Evolutionary conservation across 1,140 invertebrate genomes (phyloP).

Genomic region (Myzus persicae): DNA sequence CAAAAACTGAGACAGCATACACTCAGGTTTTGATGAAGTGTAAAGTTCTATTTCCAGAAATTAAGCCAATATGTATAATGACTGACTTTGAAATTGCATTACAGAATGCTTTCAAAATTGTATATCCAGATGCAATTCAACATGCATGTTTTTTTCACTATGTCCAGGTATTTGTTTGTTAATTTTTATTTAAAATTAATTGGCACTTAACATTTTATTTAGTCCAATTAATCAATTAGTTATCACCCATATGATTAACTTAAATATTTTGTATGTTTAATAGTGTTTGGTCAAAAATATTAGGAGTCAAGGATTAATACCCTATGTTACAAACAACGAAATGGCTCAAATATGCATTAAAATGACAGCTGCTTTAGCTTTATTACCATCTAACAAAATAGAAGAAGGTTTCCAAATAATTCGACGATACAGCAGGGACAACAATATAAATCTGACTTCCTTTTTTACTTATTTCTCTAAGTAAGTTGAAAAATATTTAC

Average conservation of each 20-base stretch:
- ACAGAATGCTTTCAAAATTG: background rate
- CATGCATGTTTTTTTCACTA: background rate
- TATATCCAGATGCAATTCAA: background rate
- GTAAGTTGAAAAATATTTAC: background rate
- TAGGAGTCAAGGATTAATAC: background rate
- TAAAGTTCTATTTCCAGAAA: background rate
- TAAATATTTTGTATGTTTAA: background rate
- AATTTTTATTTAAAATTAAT: background rate
- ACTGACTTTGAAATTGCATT: background rate
- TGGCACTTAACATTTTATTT: too few species aligned
- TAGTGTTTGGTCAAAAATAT: constrained; percentile 6
- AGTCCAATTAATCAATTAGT: too few species aligned
- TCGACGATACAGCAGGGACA: background rate
- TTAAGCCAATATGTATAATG: background rate
- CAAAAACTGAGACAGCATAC: constrained; percentile 16
- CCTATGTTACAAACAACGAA: background rate
- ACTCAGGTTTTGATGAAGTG: background rate
- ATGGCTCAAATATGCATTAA: constrained; percentile 1
- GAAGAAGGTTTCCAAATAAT: constrained; percentile 1
- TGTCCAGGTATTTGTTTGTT: constrained; percentile 16
- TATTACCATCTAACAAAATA: background rate
- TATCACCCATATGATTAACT: too few species aligned
- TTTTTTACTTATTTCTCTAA: background rate
- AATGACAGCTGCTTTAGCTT: constrained; percentile 18
- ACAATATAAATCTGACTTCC: background rate